Evolutionary conservation across 2,888 invertebrate species (phyloP).

Genomic region (Caenorhabditis plicata): DNA sequence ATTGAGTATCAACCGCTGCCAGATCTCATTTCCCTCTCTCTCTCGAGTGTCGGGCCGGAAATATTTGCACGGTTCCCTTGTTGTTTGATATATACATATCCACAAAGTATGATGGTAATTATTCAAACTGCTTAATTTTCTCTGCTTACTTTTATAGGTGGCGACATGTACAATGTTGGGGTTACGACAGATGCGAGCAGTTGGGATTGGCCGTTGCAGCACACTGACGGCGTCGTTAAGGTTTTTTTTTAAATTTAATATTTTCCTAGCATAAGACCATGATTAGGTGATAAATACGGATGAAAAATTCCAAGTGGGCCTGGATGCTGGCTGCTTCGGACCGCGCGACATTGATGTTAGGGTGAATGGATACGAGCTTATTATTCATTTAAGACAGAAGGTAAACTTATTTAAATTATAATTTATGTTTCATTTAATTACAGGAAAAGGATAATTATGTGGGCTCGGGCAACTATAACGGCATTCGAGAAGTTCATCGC

Average conservation of each 20-base stretch:
- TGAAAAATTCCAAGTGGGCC: slow-evolving; percentile 45
- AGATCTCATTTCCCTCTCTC: slow-evolving; percentile 7
- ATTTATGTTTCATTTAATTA: not conserved
- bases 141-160: too few relatives aligned
- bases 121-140: too few relatives aligned
- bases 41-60: slow-evolving; percentile 1
- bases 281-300: slow-evolving; percentile 33
- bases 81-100: too few relatives aligned
- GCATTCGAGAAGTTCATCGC: slow-evolving; percentile 53
- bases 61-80: not conserved
- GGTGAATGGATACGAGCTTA: slow-evolving; percentile 25
- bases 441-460: not conserved
- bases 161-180: too few relatives aligned
- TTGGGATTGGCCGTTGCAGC: slow-evolving; percentile 38
- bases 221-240: slow-evolving; percentile 31
- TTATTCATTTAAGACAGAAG: slow-evolving; percentile 31
- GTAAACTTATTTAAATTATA: slow-evolving; percentile 7
- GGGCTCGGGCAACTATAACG: not conserved
- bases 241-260: not conserved
- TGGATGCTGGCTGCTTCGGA: slow-evolving; percentile 41
- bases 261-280: not conserved
- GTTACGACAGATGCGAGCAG: slow-evolving; percentile 23
- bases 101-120: too few relatives aligned
- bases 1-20: too few relatives aligned
- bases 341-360: slow-evolving; percentile 42